phyloP scores from a whole-genome alignment of 1,140 invertebrate genomes.

The Monochamus saltuarius region DNA sequence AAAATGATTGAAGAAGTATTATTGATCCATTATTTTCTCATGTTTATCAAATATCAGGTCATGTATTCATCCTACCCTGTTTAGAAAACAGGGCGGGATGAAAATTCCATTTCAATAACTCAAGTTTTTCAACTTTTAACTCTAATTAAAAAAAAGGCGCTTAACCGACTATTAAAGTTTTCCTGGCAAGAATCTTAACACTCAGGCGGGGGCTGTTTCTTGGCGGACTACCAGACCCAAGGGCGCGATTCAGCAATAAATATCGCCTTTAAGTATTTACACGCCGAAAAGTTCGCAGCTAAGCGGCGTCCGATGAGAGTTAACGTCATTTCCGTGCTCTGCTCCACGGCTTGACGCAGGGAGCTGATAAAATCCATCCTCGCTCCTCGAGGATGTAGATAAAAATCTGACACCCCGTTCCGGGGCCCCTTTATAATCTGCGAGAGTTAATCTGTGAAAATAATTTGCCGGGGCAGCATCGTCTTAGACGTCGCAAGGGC shows the following conservation, averaged over 20 bases:
- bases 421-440: constrained; percentile 20
- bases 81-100: too few relatives aligned
- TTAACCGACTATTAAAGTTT: too few relatives aligned
- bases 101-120: too few relatives aligned
- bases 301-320: constrained; percentile 4
- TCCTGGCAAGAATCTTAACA: not conserved
- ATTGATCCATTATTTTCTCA: too few relatives aligned
- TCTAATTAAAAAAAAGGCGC: too few relatives aligned
- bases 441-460: constrained; percentile 24
- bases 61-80: too few relatives aligned
- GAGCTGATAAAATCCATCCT: constrained; percentile 2
- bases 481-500: constrained; percentile 8
- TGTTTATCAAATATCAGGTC: too few relatives aligned
- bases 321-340: constrained; percentile 5
- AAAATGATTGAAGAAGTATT: too few relatives aligned
- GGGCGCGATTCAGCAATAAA: constrained; percentile 4
- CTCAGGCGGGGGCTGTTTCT: not conserved
- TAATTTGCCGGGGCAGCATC: constrained; percentile 15
- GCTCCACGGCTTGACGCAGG: not conserved
- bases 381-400: constrained; percentile 1
- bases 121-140: too few relatives aligned
- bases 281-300: constrained; percentile 2
- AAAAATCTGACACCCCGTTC: constrained; percentile 22
- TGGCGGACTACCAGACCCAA: not conserved
- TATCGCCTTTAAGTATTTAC: constrained; percentile 6